Percentiles rank a stretch among this genome's conserved stretches.
Evolutionary conservation across 2,113 vertebrate species (phyloP).

Genomic region (Pampusana beccarii): DNA sequence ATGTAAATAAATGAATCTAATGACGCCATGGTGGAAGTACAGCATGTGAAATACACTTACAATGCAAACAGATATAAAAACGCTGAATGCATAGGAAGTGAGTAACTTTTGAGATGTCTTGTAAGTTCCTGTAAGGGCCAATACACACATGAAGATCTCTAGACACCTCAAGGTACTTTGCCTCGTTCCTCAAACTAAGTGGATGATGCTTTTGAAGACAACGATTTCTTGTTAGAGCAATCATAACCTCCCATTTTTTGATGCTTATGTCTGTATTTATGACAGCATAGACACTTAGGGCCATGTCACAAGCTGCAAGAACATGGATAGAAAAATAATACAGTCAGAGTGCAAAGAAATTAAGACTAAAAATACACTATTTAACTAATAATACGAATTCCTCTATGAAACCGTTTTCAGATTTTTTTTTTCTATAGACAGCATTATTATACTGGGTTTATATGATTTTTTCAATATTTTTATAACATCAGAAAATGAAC

Average conservation of each 20-base stretch:
- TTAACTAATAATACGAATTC: not conserved
- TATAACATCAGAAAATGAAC: not conserved
- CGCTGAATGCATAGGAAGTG: not conserved
- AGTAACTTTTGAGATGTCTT: not conserved
- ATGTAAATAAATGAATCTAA: not conserved
- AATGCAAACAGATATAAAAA: not conserved
- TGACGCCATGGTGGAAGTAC: not conserved
- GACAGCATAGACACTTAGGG: not conserved
- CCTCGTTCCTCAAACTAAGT: not conserved
- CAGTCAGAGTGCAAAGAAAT: not conserved
- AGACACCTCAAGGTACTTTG: not conserved
- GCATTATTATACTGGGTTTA: not conserved
- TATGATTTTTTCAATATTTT: not conserved
- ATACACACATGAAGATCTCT: not conserved
- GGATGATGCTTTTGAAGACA: not conserved
- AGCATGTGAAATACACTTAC: not conserved
- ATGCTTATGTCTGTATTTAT: fast-evolving
- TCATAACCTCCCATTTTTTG: not conserved
- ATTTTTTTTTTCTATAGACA: not conserved
- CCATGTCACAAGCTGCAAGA: fast-evolving
- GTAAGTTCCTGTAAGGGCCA: not conserved
- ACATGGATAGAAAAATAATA: not conserved
- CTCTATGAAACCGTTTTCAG: not conserved
- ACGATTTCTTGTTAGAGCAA: not conserved
- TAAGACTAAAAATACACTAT: not conserved